Evolutionary conservation across 64 coral and sea anemone species (phyloP), one percentile per base, ranked within the genome.

Genomic region (Dendrophyllia cribrosa): DNA sequence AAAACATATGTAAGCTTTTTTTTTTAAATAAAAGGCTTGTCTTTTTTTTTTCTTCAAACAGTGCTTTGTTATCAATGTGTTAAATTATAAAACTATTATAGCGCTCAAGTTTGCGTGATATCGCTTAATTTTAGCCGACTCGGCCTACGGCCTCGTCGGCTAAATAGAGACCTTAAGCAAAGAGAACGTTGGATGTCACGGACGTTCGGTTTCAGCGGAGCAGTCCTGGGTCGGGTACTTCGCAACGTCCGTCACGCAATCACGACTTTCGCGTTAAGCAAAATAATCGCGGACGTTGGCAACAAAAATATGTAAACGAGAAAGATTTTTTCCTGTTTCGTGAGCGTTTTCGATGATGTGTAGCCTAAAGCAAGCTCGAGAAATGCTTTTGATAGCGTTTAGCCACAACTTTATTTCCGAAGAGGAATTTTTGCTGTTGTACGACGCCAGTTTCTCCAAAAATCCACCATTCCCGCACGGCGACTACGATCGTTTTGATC

Each of bases 401-500:
- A 65, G 61, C 20, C 61, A 65, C 13, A 7, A 65, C 20, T 65
- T 65, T 65, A 65, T 65, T 65, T 65, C 61, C 17, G 14, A 65
- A 3, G 17, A 65, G 13, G 61, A 65, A 65, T 65, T 65, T 65
- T 65, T 65, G 61, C 5, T 65, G 11, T 65, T 65, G 13, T 65
- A 17, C 20, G 61, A 65, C 61, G 61, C 61, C 20, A 65, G 61
- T 19, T 65, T 65, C 17, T 65, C 61, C 2, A 85, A 85, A 85
- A 85, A 85, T 49, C 43, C 43, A 34, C 7, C 58, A 26, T 85
- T 68, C 65, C 25, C 44, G 2, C 43, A 85, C 56, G 8, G 7
- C n/a, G 70, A 88, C 58, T 75, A 88, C 70, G 10, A 58, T 45
- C 55, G 70, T 19, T 76, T 88, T 12, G 52, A 88, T 34, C 70